phyloP scores from a whole-genome alignment of 2,113 vertebrate genomes.

The Mandrillus leucophaeus region DNA sequence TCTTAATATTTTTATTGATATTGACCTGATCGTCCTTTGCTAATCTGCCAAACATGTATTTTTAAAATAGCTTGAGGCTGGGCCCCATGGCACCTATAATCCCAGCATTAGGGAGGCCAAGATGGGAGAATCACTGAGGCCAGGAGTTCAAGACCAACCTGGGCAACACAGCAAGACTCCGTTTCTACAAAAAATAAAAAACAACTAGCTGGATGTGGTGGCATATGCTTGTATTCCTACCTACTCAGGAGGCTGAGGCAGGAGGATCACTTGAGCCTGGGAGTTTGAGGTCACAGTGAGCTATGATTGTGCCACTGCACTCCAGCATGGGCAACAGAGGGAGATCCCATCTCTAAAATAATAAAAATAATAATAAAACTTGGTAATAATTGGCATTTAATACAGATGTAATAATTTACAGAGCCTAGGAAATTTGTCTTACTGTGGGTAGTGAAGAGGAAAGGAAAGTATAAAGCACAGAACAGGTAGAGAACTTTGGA shows the following conservation, averaged over 20 bases:
- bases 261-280: too few species aligned
- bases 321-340: too few species aligned
- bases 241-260: too few species aligned
- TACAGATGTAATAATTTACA: constrained; percentile 22
- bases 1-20: background rate
- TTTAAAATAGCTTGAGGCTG: constrained; percentile 18
- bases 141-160: too few species aligned
- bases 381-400: background rate
- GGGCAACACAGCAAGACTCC: too few species aligned
- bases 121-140: too few species aligned
- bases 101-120: background rate
- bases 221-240: too few species aligned
- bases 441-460: background rate
- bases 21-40: background rate
- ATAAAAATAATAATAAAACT: background rate
- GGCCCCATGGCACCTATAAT: background rate
- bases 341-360: too few species aligned
- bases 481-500: background rate
- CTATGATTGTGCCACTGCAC: too few species aligned
- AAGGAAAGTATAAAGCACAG: background rate
- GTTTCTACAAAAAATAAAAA: too few species aligned
- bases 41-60: background rate
- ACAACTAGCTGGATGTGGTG: too few species aligned
- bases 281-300: too few species aligned
- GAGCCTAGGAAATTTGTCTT: constrained; percentile 4